These are phyloP conservation scores for Lasioglossum calceatum DNA, from an alignment of 2,888 invertebrate genomes.

Conservation along the genomic window DNA sequence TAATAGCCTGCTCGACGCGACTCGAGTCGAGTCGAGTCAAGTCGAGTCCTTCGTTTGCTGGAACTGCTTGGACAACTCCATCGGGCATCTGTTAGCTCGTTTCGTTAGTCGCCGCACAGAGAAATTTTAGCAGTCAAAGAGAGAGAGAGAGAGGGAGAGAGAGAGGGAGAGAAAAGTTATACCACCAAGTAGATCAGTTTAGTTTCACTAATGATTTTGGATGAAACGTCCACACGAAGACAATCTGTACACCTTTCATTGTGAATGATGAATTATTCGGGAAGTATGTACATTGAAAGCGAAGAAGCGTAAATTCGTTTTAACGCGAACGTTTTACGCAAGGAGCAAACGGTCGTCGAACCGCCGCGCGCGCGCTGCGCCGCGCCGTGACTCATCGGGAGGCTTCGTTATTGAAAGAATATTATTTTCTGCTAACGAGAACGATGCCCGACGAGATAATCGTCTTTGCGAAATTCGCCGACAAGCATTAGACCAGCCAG, in stretches of 20 bases:
- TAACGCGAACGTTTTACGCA: background rate
- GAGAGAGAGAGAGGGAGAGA: no score
- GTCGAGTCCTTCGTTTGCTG: background rate
- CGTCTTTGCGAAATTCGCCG: slow-evolving; percentile 1
- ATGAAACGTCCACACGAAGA: no score
- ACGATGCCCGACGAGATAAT: slow-evolving; percentile 5
- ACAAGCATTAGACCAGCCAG: background rate
- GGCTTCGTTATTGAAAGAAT: slow-evolving; percentile 17
- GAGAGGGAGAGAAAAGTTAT: no score
- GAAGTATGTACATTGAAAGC: no score
- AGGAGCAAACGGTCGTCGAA: slow-evolving; percentile 4
- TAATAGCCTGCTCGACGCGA: background rate
- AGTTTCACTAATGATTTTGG: no score
- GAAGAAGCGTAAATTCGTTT: background rate
- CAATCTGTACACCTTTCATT: no score
- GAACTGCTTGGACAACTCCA: background rate
- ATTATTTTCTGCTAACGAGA: slow-evolving; percentile 14
- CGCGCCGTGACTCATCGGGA: slow-evolving; percentile 5
- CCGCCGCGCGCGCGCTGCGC: background rate
- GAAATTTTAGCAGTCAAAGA: no score
- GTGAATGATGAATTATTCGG: no score
- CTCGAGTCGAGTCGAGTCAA: background rate
- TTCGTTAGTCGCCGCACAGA: background rate
- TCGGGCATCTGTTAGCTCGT: no score
- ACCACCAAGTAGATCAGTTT: no score